Percentiles rank a stretch among this genome's conserved stretches.
Evolutionary conservation across 2,113 vertebrate genomes (phyloP).

Genomic region (Apteryx owenii): DNA sequence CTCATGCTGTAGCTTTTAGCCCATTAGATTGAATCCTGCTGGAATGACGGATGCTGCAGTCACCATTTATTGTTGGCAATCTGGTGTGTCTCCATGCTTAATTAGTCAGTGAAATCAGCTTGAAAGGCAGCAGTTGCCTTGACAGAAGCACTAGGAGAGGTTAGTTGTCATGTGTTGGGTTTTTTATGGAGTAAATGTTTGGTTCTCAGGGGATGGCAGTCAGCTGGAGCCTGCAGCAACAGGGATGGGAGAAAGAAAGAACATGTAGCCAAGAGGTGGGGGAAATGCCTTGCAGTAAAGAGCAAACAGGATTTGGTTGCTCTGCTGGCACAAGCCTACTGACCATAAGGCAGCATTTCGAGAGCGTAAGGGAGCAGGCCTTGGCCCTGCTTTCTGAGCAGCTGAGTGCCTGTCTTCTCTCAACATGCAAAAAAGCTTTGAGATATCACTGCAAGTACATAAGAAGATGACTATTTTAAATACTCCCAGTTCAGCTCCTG

Average conservation of each 20-base stretch:
- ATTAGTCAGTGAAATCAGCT: constrained; percentile 49
- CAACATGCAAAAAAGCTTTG: background rate
- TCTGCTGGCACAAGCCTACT: background rate
- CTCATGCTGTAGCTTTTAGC: background rate
- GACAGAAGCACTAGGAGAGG: background rate
- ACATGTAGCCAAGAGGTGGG: background rate
- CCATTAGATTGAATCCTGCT: constrained; percentile 6
- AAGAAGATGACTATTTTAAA: background rate
- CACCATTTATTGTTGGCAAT: background rate
- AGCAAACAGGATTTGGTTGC: background rate
- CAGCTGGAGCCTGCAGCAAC: background rate
- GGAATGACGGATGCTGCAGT: constrained; percentile 21
- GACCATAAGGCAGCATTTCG: background rate
- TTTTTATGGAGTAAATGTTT: background rate
- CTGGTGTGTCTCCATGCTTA: constrained; percentile 36
- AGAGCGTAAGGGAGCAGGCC: background rate
- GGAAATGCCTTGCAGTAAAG: background rate
- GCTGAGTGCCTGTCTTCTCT: background rate
- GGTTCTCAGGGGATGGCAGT: background rate
- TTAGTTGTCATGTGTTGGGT: background rate
- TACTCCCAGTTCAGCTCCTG: background rate
- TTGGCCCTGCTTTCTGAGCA: background rate
- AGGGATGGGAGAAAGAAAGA: background rate
- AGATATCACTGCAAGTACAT: background rate
- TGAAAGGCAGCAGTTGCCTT: constrained; percentile 45